Percentiles rank a stretch among this genome's conserved stretches.
Conservation (phyloP, 1,140 invertebrate genomes). For the Pemphigus obesinymphae region DNA sequence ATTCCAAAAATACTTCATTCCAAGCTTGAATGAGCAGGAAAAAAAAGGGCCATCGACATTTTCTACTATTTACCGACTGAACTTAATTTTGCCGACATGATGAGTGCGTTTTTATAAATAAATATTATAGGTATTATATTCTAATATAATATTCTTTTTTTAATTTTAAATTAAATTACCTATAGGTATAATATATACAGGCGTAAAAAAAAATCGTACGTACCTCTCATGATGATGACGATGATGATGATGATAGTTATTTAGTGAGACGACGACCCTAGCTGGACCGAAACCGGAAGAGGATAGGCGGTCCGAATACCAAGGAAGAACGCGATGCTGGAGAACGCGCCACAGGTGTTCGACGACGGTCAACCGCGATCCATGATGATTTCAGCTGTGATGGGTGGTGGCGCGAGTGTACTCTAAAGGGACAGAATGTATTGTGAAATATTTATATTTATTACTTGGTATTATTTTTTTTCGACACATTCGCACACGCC, state of each 20-base stretch:
- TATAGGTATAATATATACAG: too few species aligned
- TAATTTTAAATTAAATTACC: too few species aligned
- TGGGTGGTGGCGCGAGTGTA: too few species aligned
- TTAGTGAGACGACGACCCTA: neutral
- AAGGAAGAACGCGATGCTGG: neutral
- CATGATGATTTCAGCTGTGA: neutral
- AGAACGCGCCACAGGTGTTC: conserved; percentile 8
- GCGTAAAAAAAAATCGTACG: neutral
- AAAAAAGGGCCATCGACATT: too few species aligned
- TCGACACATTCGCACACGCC: neutral
- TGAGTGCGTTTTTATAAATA: too few species aligned
- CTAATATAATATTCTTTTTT: too few species aligned
- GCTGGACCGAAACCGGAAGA: neutral
- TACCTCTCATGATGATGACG: neutral
- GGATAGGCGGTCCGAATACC: neutral
- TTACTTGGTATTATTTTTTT: neutral
- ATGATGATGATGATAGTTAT: neutral
- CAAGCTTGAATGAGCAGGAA: too few species aligned
- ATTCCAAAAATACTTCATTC: too few species aligned
- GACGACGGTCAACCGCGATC: neutral
- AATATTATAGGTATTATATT: too few species aligned
- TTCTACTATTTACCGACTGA: too few species aligned
- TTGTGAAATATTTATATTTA: too few species aligned
- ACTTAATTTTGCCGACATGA: too few species aligned
- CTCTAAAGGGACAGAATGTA: neutral